Conservation (phyloP, 2,113 vertebrate species). For the Bufo gargarizans region DNA sequence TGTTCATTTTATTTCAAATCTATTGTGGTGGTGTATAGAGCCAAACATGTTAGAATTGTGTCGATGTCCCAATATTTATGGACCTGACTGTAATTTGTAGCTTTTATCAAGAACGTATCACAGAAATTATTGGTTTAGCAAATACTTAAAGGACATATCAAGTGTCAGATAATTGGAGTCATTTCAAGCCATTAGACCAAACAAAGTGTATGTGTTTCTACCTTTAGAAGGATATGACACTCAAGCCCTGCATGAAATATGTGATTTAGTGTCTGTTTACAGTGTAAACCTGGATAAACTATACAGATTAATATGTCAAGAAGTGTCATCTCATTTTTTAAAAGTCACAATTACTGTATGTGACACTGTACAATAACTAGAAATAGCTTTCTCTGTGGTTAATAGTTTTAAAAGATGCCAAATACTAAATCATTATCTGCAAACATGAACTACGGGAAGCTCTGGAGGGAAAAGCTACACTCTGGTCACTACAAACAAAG, state of each 20-base stretch:
- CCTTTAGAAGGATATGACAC: neutral
- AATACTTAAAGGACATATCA: slow-evolving; percentile 8
- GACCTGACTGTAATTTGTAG: neutral
- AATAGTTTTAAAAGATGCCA: neutral
- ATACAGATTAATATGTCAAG: slow-evolving; percentile 8
- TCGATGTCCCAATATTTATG: neutral
- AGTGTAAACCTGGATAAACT: neutral
- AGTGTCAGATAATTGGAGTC: neutral
- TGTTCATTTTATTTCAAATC: too few species aligned
- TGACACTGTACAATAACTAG: neutral
- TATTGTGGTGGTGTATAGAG: too few species aligned
- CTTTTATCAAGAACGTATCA: neutral
- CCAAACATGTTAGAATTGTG: too few species aligned
- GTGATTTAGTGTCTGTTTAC: neutral
- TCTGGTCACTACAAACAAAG: neutral
- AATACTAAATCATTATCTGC: neutral
- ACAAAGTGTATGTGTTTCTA: neutral
- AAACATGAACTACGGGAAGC: neutral
- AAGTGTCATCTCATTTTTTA: neutral
- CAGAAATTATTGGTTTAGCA: neutral
- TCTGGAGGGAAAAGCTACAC: neutral
- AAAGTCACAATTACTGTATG: neutral
- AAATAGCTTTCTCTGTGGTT: neutral
- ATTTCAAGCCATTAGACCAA: slow-evolving; percentile 20
- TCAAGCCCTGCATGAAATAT: neutral